Base-by-base conservation (phyloP, 1,140 invertebrate species). In the Trichogramma pretiosum region DNA sequence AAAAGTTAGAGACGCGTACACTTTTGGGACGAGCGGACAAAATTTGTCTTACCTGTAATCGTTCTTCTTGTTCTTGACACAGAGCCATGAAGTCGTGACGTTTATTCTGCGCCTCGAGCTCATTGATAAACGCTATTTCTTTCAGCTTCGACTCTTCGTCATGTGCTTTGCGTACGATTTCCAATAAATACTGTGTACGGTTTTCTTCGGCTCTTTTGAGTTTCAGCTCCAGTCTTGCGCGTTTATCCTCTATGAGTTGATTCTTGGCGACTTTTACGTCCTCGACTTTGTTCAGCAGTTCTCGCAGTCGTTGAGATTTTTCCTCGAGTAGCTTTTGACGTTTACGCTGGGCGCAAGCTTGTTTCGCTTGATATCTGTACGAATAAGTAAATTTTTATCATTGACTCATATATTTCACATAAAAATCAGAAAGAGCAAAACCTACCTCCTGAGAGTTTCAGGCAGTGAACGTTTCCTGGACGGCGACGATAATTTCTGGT, bases 71-170 rank as follows among this genome's bases (percentile, higher is more conserved):
- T 55, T 90, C 85, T 50, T 87, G 82, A 56, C 84, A 85, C 23
- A 85, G 78, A 10, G 84, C 83, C 55, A 92, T 73, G 56, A 93
- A 84, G 68, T 97, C 93, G 62, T 94, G 84, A 4, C 89, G 73
- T 59, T 94, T 88, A 66, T 97, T 96, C 70, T 96, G 89, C 2
- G 93, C 93, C 63, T 97, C 91, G 3, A 98, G 70, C 60, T 90
- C 88, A 68, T 97, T 97, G 43, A 98, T 98, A 67, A 98, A 98
- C 22, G 92, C 93, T 50, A 98, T 97, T 75, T 98, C 94, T 57
- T 92, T 89, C 0, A 93, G 75, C 70, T 98, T 98, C 34, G 93
- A 90, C 55, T 97, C 93, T 68, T 98, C 94, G 59, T 98, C 94
- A 57, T 97, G 93, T 2, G 94, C 94, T 68, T 98, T 98, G 46